These are phyloP conservation scores for Poeciliopsis paucimaculata DNA, from an alignment of 2,797 vertebrate genomes.

Conservation along the genomic window DNA sequence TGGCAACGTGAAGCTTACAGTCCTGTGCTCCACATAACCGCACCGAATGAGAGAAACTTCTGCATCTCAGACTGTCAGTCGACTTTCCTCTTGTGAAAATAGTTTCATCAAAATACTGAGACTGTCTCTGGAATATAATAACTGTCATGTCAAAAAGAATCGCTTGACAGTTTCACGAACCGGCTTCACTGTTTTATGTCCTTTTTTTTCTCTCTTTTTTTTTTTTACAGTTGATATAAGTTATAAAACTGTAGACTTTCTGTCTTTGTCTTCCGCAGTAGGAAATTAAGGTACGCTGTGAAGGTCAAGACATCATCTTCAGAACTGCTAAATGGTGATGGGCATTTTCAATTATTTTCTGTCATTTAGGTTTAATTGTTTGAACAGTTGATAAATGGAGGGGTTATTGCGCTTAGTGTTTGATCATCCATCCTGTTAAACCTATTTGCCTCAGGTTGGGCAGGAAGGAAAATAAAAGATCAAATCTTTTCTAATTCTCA, in stretches of 20 bases:
- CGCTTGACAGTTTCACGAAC: background rate
- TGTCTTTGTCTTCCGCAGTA: conserved; percentile 32
- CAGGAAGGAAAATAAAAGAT: conserved; percentile 5
- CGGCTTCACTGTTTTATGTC: background rate
- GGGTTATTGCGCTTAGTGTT: background rate
- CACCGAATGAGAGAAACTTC: background rate
- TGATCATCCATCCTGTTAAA: background rate
- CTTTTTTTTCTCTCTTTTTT: background rate
- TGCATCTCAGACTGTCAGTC: background rate
- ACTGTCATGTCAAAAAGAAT: background rate
- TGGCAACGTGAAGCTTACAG: background rate
- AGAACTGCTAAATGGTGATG: conserved; percentile 15
- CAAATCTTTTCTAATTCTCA: conserved; percentile 9
- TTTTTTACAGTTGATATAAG: conserved; percentile 3
- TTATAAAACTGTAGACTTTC: background rate
- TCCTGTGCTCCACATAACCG: background rate
- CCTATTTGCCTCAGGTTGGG: background rate
- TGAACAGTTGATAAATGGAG: conserved; percentile 28
- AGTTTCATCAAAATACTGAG: background rate
- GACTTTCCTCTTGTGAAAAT: background rate
- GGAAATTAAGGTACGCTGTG: conserved; percentile 15
- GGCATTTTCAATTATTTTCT: conserved; percentile 41
- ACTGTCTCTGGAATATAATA: background rate
- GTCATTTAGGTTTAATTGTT: conserved; percentile 32
- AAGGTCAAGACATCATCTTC: conserved; percentile 16